Evolutionary conservation across 2,888 invertebrate genomes (phyloP), one percentile per base, ranked within the genome.

Genomic region (Lithophane semibrunnea): DNA sequence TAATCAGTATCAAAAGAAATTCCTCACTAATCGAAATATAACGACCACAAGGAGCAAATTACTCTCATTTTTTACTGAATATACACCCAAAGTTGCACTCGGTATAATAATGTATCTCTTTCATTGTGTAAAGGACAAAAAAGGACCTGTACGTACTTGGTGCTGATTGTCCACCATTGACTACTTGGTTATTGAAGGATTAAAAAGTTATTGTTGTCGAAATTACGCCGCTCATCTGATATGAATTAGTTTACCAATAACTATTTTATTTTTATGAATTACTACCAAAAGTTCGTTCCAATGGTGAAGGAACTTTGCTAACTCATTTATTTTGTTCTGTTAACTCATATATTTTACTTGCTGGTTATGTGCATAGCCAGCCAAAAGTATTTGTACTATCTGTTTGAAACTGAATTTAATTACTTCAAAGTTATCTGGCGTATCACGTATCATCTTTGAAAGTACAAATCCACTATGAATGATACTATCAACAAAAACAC

Each of bases 21-120:
- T 79, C 69, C 67, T 56, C 61, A 69, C 49, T 70, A 73, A 78
- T 82, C 64, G 67, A 70, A 69, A 84, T 61, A 70, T 83, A 83
- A 75, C 67, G 80, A 80, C 73, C 66, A 52, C 67, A 70, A 79
- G 21, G 63, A 56, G 47, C 60, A 66, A 70, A 80, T 72, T 44
- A 67, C 66, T 69, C 37, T 49, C 37, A 80, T 83, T 84, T 75
- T 75, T 73, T 66, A 70, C 58, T 1, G 9, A 63, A 58, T 65
- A 71, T 66, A 70, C 66, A 73, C 52, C n/a, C 29, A 52, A 73
- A 71, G 21, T 52, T 66, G 13, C 1, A 56, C 13, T 67, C n/a
- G 18, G 10, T 71, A 1, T 21, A 24, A 18, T 61, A 37, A 58
- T 60, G 44, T 69, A 58, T 60, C 9, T 47, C 21, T 13, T 54